Base-by-base conservation (phyloP, 1,140 invertebrate genomes). In the Leptopilina clavipes region DNA sequence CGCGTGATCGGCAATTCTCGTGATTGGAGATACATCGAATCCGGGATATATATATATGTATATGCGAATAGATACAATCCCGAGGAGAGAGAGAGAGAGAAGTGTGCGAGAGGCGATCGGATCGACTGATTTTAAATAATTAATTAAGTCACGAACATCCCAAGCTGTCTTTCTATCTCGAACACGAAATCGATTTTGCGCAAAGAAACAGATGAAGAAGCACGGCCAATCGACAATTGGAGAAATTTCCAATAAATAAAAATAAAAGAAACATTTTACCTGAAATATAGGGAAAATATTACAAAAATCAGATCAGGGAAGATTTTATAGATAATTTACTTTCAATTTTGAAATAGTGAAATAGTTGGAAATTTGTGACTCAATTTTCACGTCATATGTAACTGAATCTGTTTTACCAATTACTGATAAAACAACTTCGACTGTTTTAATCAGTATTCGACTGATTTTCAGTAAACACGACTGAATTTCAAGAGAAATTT, bases 61-160 rank as follows among this genome's bases (percentile, higher is more conserved):
- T 75, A 74, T 78, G 5, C 5, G n/a, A 6, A 17, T 17, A 52
- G 14, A 81, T 77, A 77, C 73, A 77, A 79, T 78, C 79, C 74
- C 9, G 11, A 71, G 31, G 71, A 65, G 72, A 78, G 8, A 31
- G 25, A 31, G 25, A 31, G 25, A 31, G 25, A 31, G 1, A 76
- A 76, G 73, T 75, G 73, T 71, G 71, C 70, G 48, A 45, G 11
- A 14, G 45, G 18, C 17, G 56, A 77, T 76, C 37, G 73, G 74
- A 75, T 70, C 76, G 71, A 48, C 52, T 74, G 77, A 81, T 79
- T 81, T 80, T 79, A 84, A 85, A 83, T 83, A 80, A 82, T 85
- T 83, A 86, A 86, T 86, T 86, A 82, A 84, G 81, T 78, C 52
- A 59, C 77, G 74, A 65, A 72, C 75, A 54, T 22, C 25, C 18